Conservation (phyloP, 2,888 invertebrate genomes). For the Trachelus troglodyta region DNA sequence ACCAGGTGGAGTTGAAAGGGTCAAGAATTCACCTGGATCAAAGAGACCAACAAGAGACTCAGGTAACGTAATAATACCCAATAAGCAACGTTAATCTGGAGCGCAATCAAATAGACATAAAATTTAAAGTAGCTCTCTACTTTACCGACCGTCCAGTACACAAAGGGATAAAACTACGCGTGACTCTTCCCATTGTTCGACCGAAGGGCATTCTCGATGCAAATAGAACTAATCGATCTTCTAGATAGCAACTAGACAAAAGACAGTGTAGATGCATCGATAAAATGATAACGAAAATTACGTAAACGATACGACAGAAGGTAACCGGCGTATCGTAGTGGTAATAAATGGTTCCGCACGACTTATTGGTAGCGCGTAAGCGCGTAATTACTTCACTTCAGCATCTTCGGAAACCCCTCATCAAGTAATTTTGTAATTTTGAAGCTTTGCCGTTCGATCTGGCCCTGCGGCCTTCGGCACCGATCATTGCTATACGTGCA, state of each 20-base stretch:
- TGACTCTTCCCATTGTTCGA: background rate
- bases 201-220: background rate
- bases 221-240: background rate
- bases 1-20: background rate
- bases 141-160: background rate
- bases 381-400: constrained; percentile 47
- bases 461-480: constrained; percentile 30
- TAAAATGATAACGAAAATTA: background rate
- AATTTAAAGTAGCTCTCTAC: background rate
- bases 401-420: constrained; percentile 38
- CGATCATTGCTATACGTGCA: background rate
- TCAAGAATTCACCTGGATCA: background rate
- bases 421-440: constrained; percentile 56
- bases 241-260: background rate
- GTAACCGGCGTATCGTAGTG: background rate
- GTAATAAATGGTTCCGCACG: constrained; percentile 37
- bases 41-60: background rate
- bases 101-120: background rate
- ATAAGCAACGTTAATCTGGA: background rate
- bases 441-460: constrained; percentile 32
- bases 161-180: background rate
- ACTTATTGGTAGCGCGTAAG: constrained; percentile 46
- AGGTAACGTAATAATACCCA: background rate
- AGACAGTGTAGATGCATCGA: background rate
- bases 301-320: background rate